Conservation (phyloP, 2,797 vertebrate genomes). For the Rostrhamus sociabilis region DNA sequence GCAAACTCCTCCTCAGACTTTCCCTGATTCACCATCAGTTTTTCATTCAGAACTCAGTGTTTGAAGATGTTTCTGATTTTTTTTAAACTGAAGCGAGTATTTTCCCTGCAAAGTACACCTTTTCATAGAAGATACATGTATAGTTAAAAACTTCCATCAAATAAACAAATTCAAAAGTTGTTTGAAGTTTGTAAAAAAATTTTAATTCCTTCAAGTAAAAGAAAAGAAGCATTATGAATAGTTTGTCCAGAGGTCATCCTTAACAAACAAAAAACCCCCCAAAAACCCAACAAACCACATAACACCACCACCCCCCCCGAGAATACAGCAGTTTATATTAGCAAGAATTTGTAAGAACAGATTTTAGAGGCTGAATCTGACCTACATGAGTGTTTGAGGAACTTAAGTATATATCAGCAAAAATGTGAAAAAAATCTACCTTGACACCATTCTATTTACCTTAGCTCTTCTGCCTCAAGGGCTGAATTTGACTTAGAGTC, state of each 20-base stretch:
- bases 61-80: background rate
- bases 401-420: background rate
- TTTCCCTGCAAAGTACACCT: background rate
- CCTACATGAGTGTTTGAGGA: background rate
- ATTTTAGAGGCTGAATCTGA: background rate
- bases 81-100: background rate
- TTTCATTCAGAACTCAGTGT: background rate
- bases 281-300: background rate
- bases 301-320: accelerated
- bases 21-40: background rate
- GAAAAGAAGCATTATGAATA: background rate
- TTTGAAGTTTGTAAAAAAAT: background rate
- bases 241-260: background rate
- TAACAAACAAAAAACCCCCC: background rate
- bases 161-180: background rate
- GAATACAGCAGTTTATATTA: background rate
- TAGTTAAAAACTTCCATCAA: background rate
- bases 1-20: background rate
- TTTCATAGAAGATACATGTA: background rate
- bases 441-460: background rate
- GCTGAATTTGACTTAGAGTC: background rate
- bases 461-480: background rate
- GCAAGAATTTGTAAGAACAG: background rate
- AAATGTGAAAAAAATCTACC: background rate
- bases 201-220: background rate